Base-by-base conservation (phyloP, 2,797 vertebrate genomes). In the Nannoperca australis region DNA sequence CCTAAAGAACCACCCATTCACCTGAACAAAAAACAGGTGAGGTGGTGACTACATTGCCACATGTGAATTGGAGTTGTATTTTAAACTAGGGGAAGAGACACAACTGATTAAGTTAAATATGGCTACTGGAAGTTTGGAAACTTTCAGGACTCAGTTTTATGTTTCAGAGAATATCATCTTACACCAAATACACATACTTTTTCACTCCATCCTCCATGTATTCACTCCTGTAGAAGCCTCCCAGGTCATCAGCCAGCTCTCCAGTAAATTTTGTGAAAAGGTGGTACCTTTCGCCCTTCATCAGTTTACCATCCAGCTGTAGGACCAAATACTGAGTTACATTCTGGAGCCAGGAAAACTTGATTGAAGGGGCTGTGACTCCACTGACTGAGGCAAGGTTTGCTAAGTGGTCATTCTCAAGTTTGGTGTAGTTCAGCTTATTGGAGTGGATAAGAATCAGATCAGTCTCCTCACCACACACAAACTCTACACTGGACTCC, bases 221-320 rank as follows among this genome's bases (percentile, higher is more conserved):
- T 83, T 96, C 97, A 1, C 98, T 99, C 86, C 97, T 95, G 73
- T 99, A 99, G 94, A 99, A 98, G 63, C 98, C 98, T 0, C 95
- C 95, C 84, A 99, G 95, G 85, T 99, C 97, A 0, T 98, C 96
- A 0, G 97, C 95, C 85, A 99, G 94, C 75, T 97, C 97, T 42
- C 97, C 98, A 0, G 51, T 70, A 68, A 98, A 99, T 1, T 0
- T 0, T 0, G 88, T 96, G 49, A 36, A 3, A 53, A 99, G 94
- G 1, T 20, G 83, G 36, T 99, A 99, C 27, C 0, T 27, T 0
- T 49, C 45, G 40, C 58, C 85, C 0, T 1, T 50, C 56, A 32
- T 15, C 82, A 99, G 94, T 0, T 1, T n/a, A 0, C 22, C 1
- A 0, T 0, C 1, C 49, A 98, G 93, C 62, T 94, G 84, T 11